These are phyloP conservation scores for Cydia amplana DNA, from an alignment of 1,140 invertebrate genomes.

Conservation along the genomic window DNA sequence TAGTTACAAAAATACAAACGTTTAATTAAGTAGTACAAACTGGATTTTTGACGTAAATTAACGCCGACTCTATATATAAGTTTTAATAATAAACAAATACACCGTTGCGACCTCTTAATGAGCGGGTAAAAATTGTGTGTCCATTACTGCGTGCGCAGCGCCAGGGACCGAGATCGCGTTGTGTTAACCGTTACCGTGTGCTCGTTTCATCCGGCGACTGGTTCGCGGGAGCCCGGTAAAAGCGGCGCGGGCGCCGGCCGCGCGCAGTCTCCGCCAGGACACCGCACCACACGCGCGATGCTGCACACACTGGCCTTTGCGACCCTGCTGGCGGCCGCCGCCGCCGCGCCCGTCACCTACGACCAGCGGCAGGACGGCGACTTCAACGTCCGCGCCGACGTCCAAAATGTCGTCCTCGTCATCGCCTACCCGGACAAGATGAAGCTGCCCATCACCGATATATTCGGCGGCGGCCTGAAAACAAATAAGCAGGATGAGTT, in stretches of 20 bases:
- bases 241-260: slow-evolving; percentile 57
- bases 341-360: slow-evolving; percentile 84
- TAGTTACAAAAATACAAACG: background rate
- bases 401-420: slow-evolving; percentile 83
- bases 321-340: slow-evolving; percentile 76
- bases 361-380: slow-evolving; percentile 83
- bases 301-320: slow-evolving; percentile 44
- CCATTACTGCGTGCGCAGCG: slow-evolving; percentile 22
- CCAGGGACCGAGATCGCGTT: slow-evolving; percentile 49
- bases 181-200: slow-evolving; percentile 73
- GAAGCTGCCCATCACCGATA: slow-evolving; percentile 63
- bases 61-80: background rate
- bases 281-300: slow-evolving; percentile 61
- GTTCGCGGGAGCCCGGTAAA: slow-evolving; percentile 67
- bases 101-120: slow-evolving; percentile 24
- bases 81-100: background rate
- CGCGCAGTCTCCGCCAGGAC: slow-evolving; percentile 59
- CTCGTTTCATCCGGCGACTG: slow-evolving; percentile 66
- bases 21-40: no score
- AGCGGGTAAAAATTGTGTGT: slow-evolving; percentile 21
- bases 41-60: background rate
- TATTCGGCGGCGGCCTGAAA: slow-evolving; percentile 60
- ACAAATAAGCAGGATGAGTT: slow-evolving; percentile 53
- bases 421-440: slow-evolving; percentile 79
- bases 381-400: slow-evolving; percentile 82